Percentiles rank a stretch among this genome's conserved stretches.
phyloP scores from a whole-genome alignment of 2,888 invertebrate species.

The Strigamia maritima region DNA sequence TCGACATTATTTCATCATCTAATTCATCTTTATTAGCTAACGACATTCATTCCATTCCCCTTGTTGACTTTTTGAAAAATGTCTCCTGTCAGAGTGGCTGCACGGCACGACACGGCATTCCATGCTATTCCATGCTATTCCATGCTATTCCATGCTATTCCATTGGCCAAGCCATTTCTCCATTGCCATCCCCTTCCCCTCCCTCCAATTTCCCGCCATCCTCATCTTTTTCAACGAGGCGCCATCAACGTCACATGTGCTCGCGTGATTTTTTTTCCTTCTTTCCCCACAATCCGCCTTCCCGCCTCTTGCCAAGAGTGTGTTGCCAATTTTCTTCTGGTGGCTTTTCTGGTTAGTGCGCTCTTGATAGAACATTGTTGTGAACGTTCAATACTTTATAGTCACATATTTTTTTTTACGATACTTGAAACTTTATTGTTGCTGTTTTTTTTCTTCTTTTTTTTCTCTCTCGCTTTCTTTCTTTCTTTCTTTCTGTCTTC shows the following conservation, averaged over 20 bases:
- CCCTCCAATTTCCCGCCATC: constrained; percentile 23
- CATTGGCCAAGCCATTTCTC: neutral
- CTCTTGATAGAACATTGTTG: constrained; percentile 20
- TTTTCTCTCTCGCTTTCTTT: too few species aligned
- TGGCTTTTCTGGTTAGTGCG: constrained; percentile 6
- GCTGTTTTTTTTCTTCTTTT: neutral
- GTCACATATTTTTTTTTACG: constrained; percentile 22
- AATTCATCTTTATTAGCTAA: constrained; percentile 22
- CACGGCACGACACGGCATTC: neutral
- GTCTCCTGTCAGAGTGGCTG: constrained; percentile 11
- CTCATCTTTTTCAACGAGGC: constrained; percentile 16
- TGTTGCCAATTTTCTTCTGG: constrained; percentile 19
- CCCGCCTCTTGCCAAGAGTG: constrained; percentile 18
- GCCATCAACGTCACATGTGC: constrained; percentile 21
- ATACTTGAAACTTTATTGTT: neutral
- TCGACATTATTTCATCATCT: constrained; percentile 6
- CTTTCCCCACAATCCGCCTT: neutral
- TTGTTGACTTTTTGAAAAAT: constrained; percentile 20
- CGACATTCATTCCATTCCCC: constrained; percentile 17
- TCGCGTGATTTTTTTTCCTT: neutral
- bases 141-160: neutral
- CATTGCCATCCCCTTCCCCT: neutral
- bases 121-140: neutral
- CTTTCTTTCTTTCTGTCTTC: too few species aligned
- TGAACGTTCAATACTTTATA: constrained; percentile 7